Evolutionary conservation across 2,888 invertebrate species (phyloP).

Genomic region (Cancer borealis): DNA sequence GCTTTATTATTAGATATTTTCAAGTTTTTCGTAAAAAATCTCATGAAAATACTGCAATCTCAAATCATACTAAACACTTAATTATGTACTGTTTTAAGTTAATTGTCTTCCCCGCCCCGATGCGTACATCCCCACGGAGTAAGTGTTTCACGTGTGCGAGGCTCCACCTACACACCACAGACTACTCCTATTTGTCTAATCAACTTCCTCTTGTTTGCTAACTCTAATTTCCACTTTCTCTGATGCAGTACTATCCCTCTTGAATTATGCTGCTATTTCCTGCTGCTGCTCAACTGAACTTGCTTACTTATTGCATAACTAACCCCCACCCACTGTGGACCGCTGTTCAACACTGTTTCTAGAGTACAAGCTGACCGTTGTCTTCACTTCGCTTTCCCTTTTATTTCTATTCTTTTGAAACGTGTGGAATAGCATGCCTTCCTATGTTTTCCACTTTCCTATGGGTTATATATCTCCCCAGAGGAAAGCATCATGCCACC

Average conservation of each 20-base stretch:
- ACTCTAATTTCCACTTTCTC: background rate
- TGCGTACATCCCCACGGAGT: background rate
- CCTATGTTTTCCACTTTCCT: background rate
- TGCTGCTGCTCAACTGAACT: background rate
- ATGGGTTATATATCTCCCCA: background rate
- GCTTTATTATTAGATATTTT: too few relatives aligned
- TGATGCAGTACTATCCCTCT: background rate
- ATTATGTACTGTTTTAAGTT: background rate
- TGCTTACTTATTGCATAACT: background rate
- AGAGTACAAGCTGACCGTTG: background rate
- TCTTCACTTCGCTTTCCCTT: background rate
- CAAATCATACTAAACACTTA: background rate
- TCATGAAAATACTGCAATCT: background rate
- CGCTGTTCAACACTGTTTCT: background rate
- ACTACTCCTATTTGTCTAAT: background rate
- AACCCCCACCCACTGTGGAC: background rate
- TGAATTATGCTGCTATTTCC: background rate
- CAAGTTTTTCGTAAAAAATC: background rate
- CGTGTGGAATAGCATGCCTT: background rate
- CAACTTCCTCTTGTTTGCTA: background rate
- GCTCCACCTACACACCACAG: background rate
- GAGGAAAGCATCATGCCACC: background rate
- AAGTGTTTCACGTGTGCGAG: background rate
- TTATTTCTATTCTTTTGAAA: background rate
- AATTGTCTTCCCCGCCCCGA: background rate